Evolutionary conservation across 1,140 invertebrate genomes (phyloP), one percentile per base, ranked within the genome.

Genomic region (Ceratosolen fusciceps): DNA sequence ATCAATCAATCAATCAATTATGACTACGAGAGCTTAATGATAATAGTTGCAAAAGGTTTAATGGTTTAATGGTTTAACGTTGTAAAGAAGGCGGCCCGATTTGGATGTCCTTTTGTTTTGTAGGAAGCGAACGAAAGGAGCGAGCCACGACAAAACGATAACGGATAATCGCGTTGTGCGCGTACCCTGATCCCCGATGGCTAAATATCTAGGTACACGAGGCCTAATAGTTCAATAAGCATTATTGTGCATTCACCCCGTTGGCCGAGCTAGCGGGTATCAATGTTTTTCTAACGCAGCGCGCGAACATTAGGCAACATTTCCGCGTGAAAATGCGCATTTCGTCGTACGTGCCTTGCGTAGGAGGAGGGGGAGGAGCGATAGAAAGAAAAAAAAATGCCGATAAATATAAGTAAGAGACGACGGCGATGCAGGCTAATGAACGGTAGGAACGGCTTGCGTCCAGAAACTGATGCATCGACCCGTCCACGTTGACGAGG

Each of bases 191-290:
- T 65, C 37, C 21, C 60, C 31, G 34, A 65, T 21, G 21, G 16
- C 19, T n/a, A 37, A 37, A 34, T 37, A 21, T 65, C 19, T 37
- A 65, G n/a, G 9, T n/a, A 37, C 4, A 16, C 60, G 16, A 37
- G 31, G 8, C 31, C 8, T 21, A 21, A n/a, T n/a, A 37, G n/a
- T 16, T 2, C n/a, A n/a, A n/a, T n/a, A n/a, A n/a, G 31, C 10
- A 8, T 10, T 3, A 54, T 54, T 60, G 54, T 75, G 58, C 74
- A 75, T 75, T 75, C 37, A 75, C 74, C 74, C 39, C 26, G 24
- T 52, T 2, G 37, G 10, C 43, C 21, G 21, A 24, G 34, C 8
- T 3, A 49, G 31, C n/a, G n/a, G n/a, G n/a, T n/a, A n/a, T n/a
- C n/a, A n/a, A n/a, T n/a, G n/a, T n/a, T n/a, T n/a, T n/a, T 75